Base-by-base conservation (phyloP, 1,140 invertebrate genomes). In the Drosophila kanapiae region DNA sequence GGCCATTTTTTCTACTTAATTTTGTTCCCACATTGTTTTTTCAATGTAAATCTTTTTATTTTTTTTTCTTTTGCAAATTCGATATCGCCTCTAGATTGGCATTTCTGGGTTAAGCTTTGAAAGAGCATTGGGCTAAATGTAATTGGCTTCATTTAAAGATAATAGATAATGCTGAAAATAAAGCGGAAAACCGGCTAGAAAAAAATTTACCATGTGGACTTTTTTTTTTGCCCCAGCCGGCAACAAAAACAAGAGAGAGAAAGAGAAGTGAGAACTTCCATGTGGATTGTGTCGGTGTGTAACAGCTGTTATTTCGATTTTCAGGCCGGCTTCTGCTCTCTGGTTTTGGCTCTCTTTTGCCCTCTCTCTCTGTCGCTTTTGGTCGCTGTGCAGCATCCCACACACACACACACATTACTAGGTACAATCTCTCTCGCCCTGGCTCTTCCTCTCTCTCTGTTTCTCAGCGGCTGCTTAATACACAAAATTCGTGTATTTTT, bases 41-140 rank as follows among this genome's bases (percentile, higher is more conserved):
- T 37, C 6, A 14, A 37, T 14, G 2, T 14, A 23, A 37, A 6
- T 37, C 18, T 8, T 11, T 51, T 31, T 29, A 6, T 16, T 43
- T 40, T 54, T 54, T 37, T 23, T 2, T 4, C 11, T 23, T n/a
- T 37, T 37, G 16, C 33, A 35, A 53, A 54, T 37, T 54, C 18
- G 51, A 54, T 54, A 54, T 23, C 13, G 18, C 33, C 51, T 37
- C 10, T 54, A 16, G 18, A 54, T 54, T 54, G 51, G 37, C 33
- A 37, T 38, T 71, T 86, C 82, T 56, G 64, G 67, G 64, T 82
- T 82, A 82, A 74, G 63, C 60, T 42, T 78, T 61, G 16, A 43
- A 49, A 35, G 6, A 47, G 35, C 31, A 35, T 48, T 62, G 16
- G 58, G n/a, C 53, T 35, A 37, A 57, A 48, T 57, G 40, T 57